phyloP scores from a whole-genome alignment of 2,888 invertebrate species.

The Calameuta pallipes region DNA sequence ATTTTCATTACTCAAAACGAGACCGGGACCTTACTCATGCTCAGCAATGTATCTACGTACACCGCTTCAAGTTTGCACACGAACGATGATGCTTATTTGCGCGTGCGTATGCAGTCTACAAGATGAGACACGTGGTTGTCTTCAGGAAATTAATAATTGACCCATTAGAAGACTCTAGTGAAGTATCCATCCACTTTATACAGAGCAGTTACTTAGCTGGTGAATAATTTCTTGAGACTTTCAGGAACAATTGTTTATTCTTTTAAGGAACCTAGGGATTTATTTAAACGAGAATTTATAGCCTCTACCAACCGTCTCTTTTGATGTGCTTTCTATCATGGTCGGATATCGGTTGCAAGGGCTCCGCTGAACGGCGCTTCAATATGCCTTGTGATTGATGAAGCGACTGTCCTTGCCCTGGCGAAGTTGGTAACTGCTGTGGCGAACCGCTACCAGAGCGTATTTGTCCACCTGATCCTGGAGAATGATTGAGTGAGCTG shows the following conservation, averaged over 20 bases:
- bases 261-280: neutral
- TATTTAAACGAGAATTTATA: neutral
- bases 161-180: slow-evolving; percentile 28
- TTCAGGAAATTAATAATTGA: slow-evolving; percentile 46
- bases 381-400: slow-evolving; percentile 34
- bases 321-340: slow-evolving; percentile 57
- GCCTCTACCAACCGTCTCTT: slow-evolving; percentile 52
- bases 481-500: slow-evolving; percentile 46
- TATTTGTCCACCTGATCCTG: slow-evolving; percentile 36
- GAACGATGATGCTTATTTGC: slow-evolving; percentile 1
- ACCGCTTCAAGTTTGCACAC: slow-evolving; percentile 10
- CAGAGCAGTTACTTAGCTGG: neutral
- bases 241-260: no score
- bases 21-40: slow-evolving; percentile 23
- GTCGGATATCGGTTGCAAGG: slow-evolving; percentile 50
- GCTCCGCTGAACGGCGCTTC: slow-evolving; percentile 54
- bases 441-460: slow-evolving; percentile 43
- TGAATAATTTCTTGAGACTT: neutral
- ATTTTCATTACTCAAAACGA: slow-evolving; percentile 45
- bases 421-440: slow-evolving; percentile 35
- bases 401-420: slow-evolving; percentile 28
- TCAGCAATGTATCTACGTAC: slow-evolving; percentile 2
- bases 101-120: neutral
- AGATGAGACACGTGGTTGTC: slow-evolving; percentile 17
- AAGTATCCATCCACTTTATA: slow-evolving; percentile 1